These are phyloP conservation scores for Drosophila pseudoananassae DNA, from an alignment of 1,140 invertebrate genomes.

Conservation along the genomic window DNA sequence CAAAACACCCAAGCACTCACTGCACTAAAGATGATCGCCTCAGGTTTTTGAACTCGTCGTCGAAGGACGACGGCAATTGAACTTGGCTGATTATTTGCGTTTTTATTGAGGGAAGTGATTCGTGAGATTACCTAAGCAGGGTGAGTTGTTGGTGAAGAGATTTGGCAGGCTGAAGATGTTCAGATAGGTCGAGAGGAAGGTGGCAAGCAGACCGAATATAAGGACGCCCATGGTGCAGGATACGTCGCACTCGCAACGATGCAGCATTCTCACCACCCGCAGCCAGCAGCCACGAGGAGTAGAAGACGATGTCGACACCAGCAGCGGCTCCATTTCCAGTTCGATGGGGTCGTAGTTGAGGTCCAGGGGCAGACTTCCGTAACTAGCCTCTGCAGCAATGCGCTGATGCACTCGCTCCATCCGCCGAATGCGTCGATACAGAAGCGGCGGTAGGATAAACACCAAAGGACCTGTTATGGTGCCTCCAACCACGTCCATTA, in stretches of 20 bases:
- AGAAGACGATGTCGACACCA: slow-evolving; percentile 31
- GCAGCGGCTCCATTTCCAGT: slow-evolving; percentile 67
- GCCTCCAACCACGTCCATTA: slow-evolving; percentile 94
- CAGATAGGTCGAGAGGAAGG: slow-evolving; percentile 77
- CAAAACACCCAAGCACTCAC: slow-evolving; percentile 70
- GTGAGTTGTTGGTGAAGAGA: slow-evolving; percentile 75
- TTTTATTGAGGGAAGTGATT: slow-evolving; percentile 37
- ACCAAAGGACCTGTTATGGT: slow-evolving; percentile 93
- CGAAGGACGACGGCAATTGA: slow-evolving; percentile 51
- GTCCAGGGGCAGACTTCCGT: slow-evolving; percentile 74
- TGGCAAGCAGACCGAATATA: slow-evolving; percentile 74
- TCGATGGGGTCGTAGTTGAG: slow-evolving; percentile 75
- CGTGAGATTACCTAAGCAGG: slow-evolving; percentile 68
- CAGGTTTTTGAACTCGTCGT: slow-evolving; percentile 61
- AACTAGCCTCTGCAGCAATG: slow-evolving; percentile 73
- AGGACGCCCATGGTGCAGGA: slow-evolving; percentile 75
- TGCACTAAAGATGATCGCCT: slow-evolving; percentile 44
- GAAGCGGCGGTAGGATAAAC: slow-evolving; percentile 93
- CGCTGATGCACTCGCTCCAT: slow-evolving; percentile 80
- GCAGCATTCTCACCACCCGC: slow-evolving; percentile 49
- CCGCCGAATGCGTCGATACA: slow-evolving; percentile 88
- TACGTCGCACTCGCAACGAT: slow-evolving; percentile 65
- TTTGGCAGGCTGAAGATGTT: slow-evolving; percentile 71
- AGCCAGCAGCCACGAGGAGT: slow-evolving; percentile 56
- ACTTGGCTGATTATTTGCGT: slow-evolving; percentile 7